Percentiles rank a stretch among this genome's conserved stretches.
Evolutionary conservation across 2,113 vertebrate genomes (phyloP).

Genomic region (Kobus ellipsiprymnus): DNA sequence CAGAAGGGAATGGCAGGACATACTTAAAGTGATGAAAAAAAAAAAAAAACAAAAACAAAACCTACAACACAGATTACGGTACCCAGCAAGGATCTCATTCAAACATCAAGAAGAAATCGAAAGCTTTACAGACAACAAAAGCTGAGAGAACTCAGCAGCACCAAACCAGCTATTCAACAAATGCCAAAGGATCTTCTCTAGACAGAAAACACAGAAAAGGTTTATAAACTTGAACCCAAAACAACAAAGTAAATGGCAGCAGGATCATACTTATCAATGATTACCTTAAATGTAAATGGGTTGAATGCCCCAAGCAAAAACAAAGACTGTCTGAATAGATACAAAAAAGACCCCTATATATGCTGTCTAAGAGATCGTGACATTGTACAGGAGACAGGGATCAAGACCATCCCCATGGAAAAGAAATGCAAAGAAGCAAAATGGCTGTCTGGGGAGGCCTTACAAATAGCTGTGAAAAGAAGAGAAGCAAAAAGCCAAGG

Average conservation of each 20-base stretch:
- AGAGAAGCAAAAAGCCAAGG: too few relatives aligned
- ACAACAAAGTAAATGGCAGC: background rate
- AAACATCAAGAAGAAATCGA: background rate
- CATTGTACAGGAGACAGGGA: too few relatives aligned
- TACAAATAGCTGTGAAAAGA: too few relatives aligned
- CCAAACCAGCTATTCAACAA: background rate
- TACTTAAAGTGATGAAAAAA: background rate
- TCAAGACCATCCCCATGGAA: too few relatives aligned
- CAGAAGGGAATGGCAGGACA: background rate
- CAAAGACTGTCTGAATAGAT: background rate
- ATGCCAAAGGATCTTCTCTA: background rate
- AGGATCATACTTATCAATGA: background rate
- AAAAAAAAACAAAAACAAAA: background rate
- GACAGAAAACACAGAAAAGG: background rate
- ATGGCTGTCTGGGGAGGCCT: too few relatives aligned
- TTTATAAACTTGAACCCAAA: background rate
- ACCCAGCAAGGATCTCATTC: background rate
- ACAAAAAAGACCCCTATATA: background rate
- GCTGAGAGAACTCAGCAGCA: background rate
- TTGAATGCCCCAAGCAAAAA: background rate
- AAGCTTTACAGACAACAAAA: background rate
- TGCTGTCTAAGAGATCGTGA: background rate
- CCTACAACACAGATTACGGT: background rate
- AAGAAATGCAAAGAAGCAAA: too few relatives aligned
- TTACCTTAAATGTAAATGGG: background rate